Base-by-base conservation (phyloP, 2,797 vertebrate species). In the Lutjanus argentimaculatus region DNA sequence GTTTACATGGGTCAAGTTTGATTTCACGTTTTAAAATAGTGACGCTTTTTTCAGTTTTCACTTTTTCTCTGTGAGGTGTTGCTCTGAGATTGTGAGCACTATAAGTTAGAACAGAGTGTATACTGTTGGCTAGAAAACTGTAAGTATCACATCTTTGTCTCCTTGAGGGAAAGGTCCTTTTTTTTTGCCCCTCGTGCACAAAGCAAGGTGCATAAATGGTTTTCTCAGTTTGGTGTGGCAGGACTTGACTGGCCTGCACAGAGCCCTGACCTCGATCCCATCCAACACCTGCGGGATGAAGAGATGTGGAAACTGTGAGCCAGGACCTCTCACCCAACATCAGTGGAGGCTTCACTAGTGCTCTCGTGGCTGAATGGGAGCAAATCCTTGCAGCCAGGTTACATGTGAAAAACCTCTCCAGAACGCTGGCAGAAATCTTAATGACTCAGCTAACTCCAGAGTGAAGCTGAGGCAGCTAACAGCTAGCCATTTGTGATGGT, bases 11-110 rank as follows among this genome's bases (percentile, higher is more conserved):
- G 19, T 21, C 0, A n/a, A 7, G n/a, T 67, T 70, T 72, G 57
- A 75, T 67, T 85, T 71, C n/a, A 61, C 52, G 49, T 67, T 76
- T 51, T 55, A 36, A 66, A 70, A 67, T 19, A 13, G 67, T 56
- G 21, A 43, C 0, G 42, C 9, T 42, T 46, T 45, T 46, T 46
- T 46, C 30, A 36, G 30, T 36, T 36, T 36, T 36, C 30, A 36
- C 30, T 40, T 72, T 53, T 51, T 25, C 67, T 70, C 42, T 22
- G 69, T 19, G 1, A 7, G n/a, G 43, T 8, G 2, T 0, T 22
- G 14, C n/a, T 77, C 17, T 36, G 19, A 69, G 49, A 64, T 17
- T 65, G 10, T 53, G 40, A 57, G 61, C n/a, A 4, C 65, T n/a
- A 69, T 43, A 63, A 25, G 71, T 51, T 42, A 36, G 36, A 9